Evolutionary conservation across 1,140 invertebrate species (phyloP).

Genomic region (Hylaeus volcanicus): DNA sequence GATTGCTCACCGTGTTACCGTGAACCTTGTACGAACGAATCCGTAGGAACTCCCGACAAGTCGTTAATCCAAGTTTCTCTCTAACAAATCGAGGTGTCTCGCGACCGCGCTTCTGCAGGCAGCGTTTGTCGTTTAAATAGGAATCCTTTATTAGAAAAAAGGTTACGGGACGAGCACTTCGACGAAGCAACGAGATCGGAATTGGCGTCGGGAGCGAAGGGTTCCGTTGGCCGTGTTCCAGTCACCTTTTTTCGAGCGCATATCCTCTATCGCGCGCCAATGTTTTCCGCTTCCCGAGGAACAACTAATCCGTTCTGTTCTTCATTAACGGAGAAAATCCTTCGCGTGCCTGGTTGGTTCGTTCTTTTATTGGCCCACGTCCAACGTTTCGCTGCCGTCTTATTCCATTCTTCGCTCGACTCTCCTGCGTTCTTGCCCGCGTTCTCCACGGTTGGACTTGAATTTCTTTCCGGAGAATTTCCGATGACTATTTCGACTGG

Average conservation of each 20-base stretch:
- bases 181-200: slow-evolving; percentile 30
- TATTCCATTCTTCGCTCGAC: neutral
- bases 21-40: neutral
- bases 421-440: neutral
- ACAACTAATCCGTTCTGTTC: slow-evolving; percentile 54
- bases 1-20: slow-evolving; percentile 17
- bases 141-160: slow-evolving; percentile 34
- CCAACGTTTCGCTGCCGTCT: slow-evolving; percentile 27
- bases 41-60: slow-evolving; percentile 13
- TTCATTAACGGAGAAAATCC: slow-evolving; percentile 53
- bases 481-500: too few relatives aligned
- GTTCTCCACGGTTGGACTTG: neutral
- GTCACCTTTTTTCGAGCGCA: slow-evolving; percentile 43
- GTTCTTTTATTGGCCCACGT: slow-evolving; percentile 34
- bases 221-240: slow-evolving; percentile 61
- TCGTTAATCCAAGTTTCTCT: slow-evolving; percentile 42
- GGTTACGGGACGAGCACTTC: slow-evolving; percentile 14
- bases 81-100: slow-evolving; percentile 26
- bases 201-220: neutral
- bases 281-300: slow-evolving; percentile 29
- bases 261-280: slow-evolving; percentile 12
- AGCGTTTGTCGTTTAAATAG: slow-evolving; percentile 17
- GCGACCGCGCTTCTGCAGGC: neutral
- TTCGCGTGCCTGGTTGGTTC: slow-evolving; percentile 33
- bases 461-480: neutral